Conservation (phyloP, 2,797 vertebrate genomes). For the Sternotherus odoratus region DNA sequence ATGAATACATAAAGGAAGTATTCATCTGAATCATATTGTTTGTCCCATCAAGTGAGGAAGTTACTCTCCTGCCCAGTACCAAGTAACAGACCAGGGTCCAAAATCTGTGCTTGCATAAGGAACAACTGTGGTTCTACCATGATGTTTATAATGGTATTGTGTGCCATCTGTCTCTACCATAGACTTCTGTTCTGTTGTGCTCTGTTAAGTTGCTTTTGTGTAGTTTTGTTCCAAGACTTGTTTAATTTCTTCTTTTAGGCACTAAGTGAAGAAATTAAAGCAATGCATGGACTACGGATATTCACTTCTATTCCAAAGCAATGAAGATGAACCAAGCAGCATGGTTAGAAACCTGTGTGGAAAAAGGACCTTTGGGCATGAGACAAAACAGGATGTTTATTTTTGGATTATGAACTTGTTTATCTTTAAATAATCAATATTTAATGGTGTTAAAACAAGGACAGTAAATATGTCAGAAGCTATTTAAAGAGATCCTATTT, state of each 20-base stretch:
- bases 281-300: constrained; percentile 84
- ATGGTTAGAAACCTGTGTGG: background rate
- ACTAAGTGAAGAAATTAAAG: constrained; percentile 83
- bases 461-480: background rate
- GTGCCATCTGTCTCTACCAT: background rate
- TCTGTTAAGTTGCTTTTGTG: background rate
- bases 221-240: background rate
- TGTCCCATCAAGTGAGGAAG: background rate
- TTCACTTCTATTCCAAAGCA: constrained; percentile 81
- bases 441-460: background rate
- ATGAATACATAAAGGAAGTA: no score
- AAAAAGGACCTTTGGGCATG: background rate
- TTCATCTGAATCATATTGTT: background rate
- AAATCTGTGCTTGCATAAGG: background rate
- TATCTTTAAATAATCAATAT: background rate
- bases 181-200: background rate
- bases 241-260: constrained; percentile 68
- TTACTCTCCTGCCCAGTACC: background rate
- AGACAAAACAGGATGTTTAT: background rate
- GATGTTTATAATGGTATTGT: background rate
- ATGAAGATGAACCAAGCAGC: background rate
- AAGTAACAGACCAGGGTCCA: background rate
- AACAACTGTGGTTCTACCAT: background rate
- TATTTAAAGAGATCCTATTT: background rate
- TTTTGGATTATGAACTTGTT: background rate